A percentile compares a stretch with the other conserved stretches of the same genome.
phyloP scores from a whole-genome alignment of 1,140 invertebrate species.

The Cotesia vestalis region DNA sequence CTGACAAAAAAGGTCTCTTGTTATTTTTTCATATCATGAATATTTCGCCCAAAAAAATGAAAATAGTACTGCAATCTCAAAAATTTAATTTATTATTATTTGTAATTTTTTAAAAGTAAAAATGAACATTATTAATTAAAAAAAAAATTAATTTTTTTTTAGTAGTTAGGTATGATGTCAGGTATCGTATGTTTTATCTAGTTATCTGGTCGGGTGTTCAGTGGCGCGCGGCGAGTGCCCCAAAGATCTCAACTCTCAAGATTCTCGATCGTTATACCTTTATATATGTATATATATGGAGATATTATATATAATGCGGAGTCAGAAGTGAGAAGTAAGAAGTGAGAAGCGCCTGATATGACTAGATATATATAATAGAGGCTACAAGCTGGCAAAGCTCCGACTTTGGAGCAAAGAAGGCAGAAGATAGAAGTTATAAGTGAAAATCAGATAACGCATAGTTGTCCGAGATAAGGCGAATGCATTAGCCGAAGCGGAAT shows the following conservation, averaged over 20 bases:
- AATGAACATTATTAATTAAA: no score
- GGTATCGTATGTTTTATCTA: conserved; percentile 50
- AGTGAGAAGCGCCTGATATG: conserved; percentile 24
- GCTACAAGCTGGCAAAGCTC: no score
- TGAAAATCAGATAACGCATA: conserved; percentile 40
- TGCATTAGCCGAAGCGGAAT: conserved; percentile 58
- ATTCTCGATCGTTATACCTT: conserved; percentile 38
- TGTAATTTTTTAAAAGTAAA: no score
- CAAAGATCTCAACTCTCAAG: not conserved
- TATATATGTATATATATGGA: not conserved
- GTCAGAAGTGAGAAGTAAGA: conserved; percentile 11
- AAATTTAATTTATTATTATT: no score
- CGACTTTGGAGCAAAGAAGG: not conserved
- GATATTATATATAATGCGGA: not conserved
- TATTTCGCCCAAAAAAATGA: no score
- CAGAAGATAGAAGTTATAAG: conserved; percentile 17
- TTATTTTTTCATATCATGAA: no score
- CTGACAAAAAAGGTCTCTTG: no score
- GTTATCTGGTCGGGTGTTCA: conserved; percentile 44
- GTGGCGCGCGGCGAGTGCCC: conserved; percentile 41
- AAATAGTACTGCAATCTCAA: no score
- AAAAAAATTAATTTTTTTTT: no score
- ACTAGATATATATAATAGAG: conserved; percentile 39
- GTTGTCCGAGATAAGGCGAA: conserved; percentile 44
- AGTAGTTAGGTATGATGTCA: not conserved